phyloP scores from a whole-genome alignment of 2,113 vertebrate genomes.

The Stercorarius parasiticus region DNA sequence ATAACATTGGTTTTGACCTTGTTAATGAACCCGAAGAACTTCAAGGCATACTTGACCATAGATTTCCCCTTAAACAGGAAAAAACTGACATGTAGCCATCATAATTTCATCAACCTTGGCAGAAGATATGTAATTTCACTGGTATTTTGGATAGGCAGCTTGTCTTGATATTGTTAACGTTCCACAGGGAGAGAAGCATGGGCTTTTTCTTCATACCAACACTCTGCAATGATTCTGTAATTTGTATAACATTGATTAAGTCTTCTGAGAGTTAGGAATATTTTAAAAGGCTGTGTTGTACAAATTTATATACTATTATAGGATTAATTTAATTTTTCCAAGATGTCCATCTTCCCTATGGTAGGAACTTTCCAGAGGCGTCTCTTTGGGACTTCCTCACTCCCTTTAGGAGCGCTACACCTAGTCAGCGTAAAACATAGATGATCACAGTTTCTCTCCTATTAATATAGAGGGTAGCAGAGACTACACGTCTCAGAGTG shows the following conservation, averaged over 20 bases:
- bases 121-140: conserved; percentile 46
- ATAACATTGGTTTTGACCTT: conserved; percentile 89
- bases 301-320: conserved; percentile 58
- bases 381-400: neutral
- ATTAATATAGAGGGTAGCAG: neutral
- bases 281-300: conserved; percentile 60
- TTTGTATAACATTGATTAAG: conserved; percentile 64
- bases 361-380: conserved; percentile 25
- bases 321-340: conserved; percentile 67
- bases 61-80: conserved; percentile 65
- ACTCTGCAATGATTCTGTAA: conserved; percentile 64
- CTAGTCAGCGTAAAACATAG: neutral
- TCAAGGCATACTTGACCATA: conserved; percentile 69
- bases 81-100: neutral
- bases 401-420: neutral
- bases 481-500: neutral
- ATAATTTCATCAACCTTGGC: conserved; percentile 14
- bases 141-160: conserved; percentile 58
- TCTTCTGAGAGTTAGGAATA: conserved; percentile 56
- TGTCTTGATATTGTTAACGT: conserved; percentile 60
- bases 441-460: neutral
- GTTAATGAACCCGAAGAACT: conserved; percentile 83
- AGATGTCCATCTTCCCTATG: conserved; percentile 54
- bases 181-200: conserved; percentile 52
- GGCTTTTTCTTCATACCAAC: conserved; percentile 64